phyloP scores from a whole-genome alignment of 2,888 invertebrate species.

The Drosophila kokeensis region DNA sequence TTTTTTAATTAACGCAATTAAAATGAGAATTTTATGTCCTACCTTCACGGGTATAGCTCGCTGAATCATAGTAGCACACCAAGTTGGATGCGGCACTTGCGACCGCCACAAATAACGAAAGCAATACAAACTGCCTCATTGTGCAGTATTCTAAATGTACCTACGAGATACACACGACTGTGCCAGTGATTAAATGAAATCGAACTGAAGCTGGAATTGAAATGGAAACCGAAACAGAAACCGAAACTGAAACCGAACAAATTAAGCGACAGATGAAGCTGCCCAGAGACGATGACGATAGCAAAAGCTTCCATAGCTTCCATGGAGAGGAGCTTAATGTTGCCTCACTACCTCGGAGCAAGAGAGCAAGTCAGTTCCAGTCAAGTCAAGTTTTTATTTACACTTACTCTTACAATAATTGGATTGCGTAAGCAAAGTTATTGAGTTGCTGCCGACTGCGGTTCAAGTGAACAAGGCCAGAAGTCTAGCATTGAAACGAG shows the following conservation, averaged over 20 bases:
- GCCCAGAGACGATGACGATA: slow-evolving; percentile 19
- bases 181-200: slow-evolving; percentile 55
- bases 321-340: slow-evolving; percentile 9
- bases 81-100: slow-evolving; percentile 72
- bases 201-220: slow-evolving; percentile 60
- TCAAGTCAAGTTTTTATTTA: slow-evolving; percentile 32
- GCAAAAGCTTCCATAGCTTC: slow-evolving; percentile 41
- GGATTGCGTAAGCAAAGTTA: slow-evolving; percentile 42
- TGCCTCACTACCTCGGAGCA: slow-evolving; percentile 5
- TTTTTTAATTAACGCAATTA: neutral
- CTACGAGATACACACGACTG: slow-evolving; percentile 45
- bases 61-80: slow-evolving; percentile 83
- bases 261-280: slow-evolving; percentile 16
- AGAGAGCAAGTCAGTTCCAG: slow-evolving; percentile 24
- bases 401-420: slow-evolving; percentile 29
- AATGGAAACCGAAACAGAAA: slow-evolving; percentile 48
- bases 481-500: slow-evolving; percentile 40
- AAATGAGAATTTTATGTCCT: slow-evolving; percentile 29
- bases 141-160: slow-evolving; percentile 11
- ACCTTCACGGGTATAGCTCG: slow-evolving; percentile 83
- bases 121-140: slow-evolving; percentile 64
- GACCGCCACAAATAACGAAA: slow-evolving; percentile 57
- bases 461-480: slow-evolving; percentile 43
- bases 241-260: slow-evolving; percentile 29
- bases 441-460: slow-evolving; percentile 28